phyloP scores from a whole-genome alignment of 2,113 vertebrate genomes.

The Sturnira hondurensis region DNA sequence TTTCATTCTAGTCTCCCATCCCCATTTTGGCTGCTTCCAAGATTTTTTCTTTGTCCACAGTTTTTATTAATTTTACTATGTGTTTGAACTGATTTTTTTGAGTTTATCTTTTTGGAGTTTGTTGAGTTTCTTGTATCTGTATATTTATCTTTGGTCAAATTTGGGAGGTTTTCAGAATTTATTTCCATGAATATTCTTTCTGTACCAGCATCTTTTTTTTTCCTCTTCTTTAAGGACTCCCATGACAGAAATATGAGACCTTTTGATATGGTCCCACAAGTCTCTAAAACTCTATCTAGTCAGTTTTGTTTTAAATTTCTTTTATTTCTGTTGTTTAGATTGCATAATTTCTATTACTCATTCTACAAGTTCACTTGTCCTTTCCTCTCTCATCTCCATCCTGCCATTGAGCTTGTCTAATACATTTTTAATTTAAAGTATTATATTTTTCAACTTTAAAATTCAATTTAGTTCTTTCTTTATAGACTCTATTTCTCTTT shows the following conservation, averaged over 20 bases:
- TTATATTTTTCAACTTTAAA: background rate
- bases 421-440: background rate
- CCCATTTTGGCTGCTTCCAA: background rate
- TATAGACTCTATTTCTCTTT: background rate
- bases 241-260: background rate
- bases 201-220: background rate
- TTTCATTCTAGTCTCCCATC: background rate
- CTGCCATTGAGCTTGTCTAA: background rate
- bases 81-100: background rate
- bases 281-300: background rate
- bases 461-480: background rate
- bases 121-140: background rate
- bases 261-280: background rate
- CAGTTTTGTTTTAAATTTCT: background rate
- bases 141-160: background rate
- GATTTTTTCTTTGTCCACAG: background rate
- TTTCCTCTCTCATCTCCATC: background rate
- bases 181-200: background rate
- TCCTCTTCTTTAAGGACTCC: background rate
- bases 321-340: background rate
- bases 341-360: background rate
- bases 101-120: background rate
- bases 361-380: background rate
- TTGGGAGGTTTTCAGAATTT: background rate
- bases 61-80: background rate